Evolutionary conservation across 2,797 vertebrate genomes (phyloP).

Genomic region (Spheniscus humboldti): DNA sequence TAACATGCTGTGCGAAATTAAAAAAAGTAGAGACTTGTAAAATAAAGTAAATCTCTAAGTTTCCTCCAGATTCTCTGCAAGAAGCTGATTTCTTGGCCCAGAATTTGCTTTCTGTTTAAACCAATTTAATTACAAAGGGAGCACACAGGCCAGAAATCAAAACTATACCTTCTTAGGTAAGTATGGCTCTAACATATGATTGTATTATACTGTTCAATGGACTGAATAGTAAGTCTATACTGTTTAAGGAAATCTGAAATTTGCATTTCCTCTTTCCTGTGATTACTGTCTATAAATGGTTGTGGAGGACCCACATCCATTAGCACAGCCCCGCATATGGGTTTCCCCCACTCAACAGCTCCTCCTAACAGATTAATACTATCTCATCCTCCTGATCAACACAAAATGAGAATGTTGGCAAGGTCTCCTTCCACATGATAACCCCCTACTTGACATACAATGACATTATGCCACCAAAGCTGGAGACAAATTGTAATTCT

Average conservation of each 20-base stretch:
- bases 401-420: constrained; percentile 35
- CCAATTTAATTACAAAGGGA: not conserved
- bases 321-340: not conserved
- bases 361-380: constrained; percentile 17
- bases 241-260: not conserved
- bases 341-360: not conserved
- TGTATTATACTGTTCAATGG: not conserved
- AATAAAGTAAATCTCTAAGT: not conserved
- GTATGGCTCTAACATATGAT: not conserved
- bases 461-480: constrained; percentile 32
- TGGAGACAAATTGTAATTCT: constrained; percentile 29
- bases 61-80: not conserved
- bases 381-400: constrained; percentile 27
- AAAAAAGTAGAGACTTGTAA: not conserved
- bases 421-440: constrained; percentile 37
- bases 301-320: not conserved
- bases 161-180: not conserved
- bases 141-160: not conserved
- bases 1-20: not conserved
- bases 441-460: constrained; percentile 57
- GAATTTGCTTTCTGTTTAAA: not conserved
- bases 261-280: not conserved
- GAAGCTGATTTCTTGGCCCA: not conserved
- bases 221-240: not conserved
- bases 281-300: not conserved